Evolutionary conservation across 1,140 invertebrate genomes (phyloP).

Genomic region (Venturia canescens): DNA sequence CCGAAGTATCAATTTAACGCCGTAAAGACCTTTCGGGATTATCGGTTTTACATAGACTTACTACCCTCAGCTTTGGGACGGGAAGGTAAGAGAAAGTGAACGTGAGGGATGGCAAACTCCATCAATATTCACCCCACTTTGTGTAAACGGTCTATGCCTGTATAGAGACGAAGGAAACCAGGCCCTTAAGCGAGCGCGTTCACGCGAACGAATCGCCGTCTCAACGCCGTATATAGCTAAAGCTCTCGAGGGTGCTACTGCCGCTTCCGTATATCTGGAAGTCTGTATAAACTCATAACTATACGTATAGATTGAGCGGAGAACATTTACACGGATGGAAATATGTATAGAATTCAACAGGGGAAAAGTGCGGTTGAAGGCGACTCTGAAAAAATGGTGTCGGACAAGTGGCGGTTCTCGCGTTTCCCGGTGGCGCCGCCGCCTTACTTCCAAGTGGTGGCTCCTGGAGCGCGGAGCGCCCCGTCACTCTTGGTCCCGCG

Average conservation of each 20-base stretch:
- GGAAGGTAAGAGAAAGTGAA: conserved; percentile 21
- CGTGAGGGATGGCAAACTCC: conserved; percentile 53
- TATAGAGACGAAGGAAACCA: conserved; percentile 52
- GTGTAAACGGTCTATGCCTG: conserved; percentile 14
- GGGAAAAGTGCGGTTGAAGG: background rate
- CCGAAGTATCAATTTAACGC: conserved; percentile 64
- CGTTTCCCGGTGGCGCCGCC: conserved; percentile 9
- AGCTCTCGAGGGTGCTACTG: conserved; percentile 23
- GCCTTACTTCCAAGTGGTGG: conserved; percentile 27
- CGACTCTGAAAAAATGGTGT: conserved; percentile 26
- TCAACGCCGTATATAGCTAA: conserved; percentile 28
- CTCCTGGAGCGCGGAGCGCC: background rate
- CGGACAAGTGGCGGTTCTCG: conserved; percentile 25
- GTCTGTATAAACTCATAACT: background rate
- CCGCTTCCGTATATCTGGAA: conserved; percentile 6
- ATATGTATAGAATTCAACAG: background rate
- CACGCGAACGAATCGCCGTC: conserved; percentile 59
- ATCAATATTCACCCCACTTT: conserved; percentile 65
- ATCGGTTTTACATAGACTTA: conserved; percentile 66
- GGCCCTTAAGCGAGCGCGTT: conserved; percentile 61
- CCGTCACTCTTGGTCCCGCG: conserved; percentile 7
- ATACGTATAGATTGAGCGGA: background rate
- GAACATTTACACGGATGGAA: background rate
- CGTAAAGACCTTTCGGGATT: conserved; percentile 60
- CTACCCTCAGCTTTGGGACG: conserved; percentile 38